These are phyloP conservation scores for Papilio demoleus DNA, from an alignment of 2,888 invertebrate genomes.

Conservation along the genomic window DNA sequence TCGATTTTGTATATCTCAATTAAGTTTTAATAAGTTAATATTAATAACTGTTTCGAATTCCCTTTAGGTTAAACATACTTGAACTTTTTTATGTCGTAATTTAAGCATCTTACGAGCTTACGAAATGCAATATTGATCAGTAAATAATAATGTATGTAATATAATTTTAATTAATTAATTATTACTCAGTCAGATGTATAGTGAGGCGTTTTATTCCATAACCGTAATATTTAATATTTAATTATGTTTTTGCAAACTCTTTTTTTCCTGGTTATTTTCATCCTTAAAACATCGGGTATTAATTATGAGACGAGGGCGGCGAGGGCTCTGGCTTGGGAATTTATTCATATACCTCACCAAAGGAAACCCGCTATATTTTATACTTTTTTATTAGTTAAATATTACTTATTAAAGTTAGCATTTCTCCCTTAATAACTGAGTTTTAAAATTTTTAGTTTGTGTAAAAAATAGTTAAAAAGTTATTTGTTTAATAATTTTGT, in stretches of 20 bases:
- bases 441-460: not conserved
- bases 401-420: slow-evolving; percentile 11
- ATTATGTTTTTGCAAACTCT: slow-evolving; percentile 15
- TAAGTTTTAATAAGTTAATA: no score
- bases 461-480: no score
- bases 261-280: slow-evolving; percentile 12
- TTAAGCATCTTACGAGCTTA: no score
- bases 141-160: no score
- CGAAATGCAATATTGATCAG: no score
- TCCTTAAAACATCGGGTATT: slow-evolving; percentile 24
- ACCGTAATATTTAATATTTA: not conserved
- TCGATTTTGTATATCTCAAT: no score
- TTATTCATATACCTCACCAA: slow-evolving; percentile 31
- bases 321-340: slow-evolving; percentile 17
- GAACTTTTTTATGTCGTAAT: no score
- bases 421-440: slow-evolving; percentile 4
- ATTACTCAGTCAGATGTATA: no score
- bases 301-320: slow-evolving; percentile 24
- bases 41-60: no score
- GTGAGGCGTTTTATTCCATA: not conserved
- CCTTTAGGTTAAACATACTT: no score
- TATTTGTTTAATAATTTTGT: no score
- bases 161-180: not conserved
- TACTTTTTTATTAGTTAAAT: slow-evolving; percentile 25
- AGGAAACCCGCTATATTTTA: slow-evolving; percentile 8